A percentile compares a stretch with the other conserved stretches of the same genome.
Evolutionary conservation across 2,888 invertebrate genomes (phyloP).

Genomic region (Arge pagana): DNA sequence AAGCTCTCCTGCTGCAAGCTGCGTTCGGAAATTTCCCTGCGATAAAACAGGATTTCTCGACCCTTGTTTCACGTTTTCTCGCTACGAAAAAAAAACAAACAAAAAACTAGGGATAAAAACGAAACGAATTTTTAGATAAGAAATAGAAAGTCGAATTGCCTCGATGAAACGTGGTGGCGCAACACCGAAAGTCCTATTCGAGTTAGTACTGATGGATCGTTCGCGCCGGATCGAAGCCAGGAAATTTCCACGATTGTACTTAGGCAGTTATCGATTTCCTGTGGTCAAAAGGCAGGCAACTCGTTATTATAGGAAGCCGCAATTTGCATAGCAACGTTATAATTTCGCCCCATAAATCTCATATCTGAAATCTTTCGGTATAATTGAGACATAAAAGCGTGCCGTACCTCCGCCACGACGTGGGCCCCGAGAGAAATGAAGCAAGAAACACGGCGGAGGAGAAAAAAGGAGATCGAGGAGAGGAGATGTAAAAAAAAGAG

Average conservation of each 20-base stretch:
- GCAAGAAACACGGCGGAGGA: conserved; percentile 4
- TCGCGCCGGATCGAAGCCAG: not conserved
- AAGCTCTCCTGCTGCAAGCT: too few relatives aligned
- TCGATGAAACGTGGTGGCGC: too few relatives aligned
- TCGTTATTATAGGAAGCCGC: conserved; percentile 34
- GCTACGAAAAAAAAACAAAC: too few relatives aligned
- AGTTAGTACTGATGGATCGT: too few relatives aligned
- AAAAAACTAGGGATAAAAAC: too few relatives aligned
- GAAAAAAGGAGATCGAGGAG: not conserved
- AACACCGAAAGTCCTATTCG: too few relatives aligned
- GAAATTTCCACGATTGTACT: conserved; percentile 7
- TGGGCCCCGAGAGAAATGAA: not conserved
- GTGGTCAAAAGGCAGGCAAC: not conserved
- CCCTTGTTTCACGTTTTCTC: too few relatives aligned
- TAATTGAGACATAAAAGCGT: conserved; percentile 43
- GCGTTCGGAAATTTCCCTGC: too few relatives aligned
- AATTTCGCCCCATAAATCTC: conserved; percentile 40
- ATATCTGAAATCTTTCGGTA: conserved; percentile 36
- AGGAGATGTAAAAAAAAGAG: not conserved
- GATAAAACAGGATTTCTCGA: too few relatives aligned
- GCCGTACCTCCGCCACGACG: conserved; percentile 14
- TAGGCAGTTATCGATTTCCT: conserved; percentile 18
- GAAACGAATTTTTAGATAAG: too few relatives aligned
- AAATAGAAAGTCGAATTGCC: too few relatives aligned
- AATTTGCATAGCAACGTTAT: conserved; percentile 41